Conservation (phyloP, 2,113 vertebrate genomes). For the Ptychochromis oligacanthus region DNA sequence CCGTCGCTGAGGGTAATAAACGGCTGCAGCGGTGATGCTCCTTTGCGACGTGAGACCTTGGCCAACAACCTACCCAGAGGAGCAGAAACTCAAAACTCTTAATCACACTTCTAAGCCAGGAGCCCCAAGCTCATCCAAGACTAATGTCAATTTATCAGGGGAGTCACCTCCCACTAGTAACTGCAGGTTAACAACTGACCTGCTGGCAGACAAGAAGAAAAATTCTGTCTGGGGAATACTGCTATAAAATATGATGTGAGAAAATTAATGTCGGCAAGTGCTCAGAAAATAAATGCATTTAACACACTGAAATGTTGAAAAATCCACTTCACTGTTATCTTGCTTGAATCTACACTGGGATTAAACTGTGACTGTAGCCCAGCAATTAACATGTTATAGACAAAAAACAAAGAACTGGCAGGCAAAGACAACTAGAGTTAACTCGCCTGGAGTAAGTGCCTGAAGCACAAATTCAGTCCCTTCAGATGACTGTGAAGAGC, state of each 20-base stretch:
- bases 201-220: slow-evolving; percentile 9
- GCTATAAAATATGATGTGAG: neutral
- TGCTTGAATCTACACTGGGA: neutral
- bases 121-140: neutral
- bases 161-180: neutral
- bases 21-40: neutral
- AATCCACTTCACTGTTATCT: neutral
- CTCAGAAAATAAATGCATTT: neutral
- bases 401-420: neutral
- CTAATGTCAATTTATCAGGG: slow-evolving; percentile 20
- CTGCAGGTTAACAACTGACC: slow-evolving; percentile 17
- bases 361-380: neutral
- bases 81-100: slow-evolving; percentile 9
- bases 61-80: slow-evolving; percentile 26
- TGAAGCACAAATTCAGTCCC: neutral
- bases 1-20: slow-evolving; percentile 59
- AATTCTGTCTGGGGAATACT: neutral
- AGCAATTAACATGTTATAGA: neutral
- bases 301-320: neutral
- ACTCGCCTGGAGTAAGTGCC: neutral
- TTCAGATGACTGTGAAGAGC: neutral
- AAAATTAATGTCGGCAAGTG: neutral
- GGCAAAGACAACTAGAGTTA: neutral
- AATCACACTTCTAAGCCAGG: neutral
- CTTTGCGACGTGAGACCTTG: slow-evolving; percentile 22